Percentiles rank a stretch among this genome's conserved stretches.
Evolutionary conservation across 2,888 invertebrate species (phyloP).

Genomic region (Eupithecia tripunctaria): DNA sequence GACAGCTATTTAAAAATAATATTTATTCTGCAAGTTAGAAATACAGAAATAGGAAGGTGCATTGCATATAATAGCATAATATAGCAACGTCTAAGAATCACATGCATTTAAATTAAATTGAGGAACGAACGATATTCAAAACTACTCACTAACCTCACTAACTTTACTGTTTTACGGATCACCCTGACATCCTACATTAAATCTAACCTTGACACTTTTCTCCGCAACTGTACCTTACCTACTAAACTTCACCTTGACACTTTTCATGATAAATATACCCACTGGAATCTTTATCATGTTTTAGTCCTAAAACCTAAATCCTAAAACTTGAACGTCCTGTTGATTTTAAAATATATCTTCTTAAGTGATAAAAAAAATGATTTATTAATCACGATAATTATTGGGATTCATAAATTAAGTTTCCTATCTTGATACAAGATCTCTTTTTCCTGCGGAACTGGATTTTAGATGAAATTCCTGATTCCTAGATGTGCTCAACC

Average conservation of each 20-base stretch:
- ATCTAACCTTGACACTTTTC: conserved; percentile 8
- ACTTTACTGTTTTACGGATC: not conserved
- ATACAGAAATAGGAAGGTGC: too few relatives aligned
- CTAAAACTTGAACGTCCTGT: not conserved
- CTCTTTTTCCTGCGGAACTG: not conserved
- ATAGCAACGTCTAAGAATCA: not conserved
- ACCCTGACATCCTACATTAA: not conserved
- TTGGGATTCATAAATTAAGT: not conserved
- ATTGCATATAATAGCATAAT: not conserved
- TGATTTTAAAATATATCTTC: not conserved
- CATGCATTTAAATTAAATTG: not conserved
- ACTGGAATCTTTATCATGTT: not conserved
- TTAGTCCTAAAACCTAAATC: not conserved
- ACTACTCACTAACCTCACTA: not conserved
- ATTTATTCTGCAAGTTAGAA: too few relatives aligned
- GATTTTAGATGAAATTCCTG: too few relatives aligned
- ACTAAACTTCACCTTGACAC: conserved; percentile 11
- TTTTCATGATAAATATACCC: conserved; percentile 1
- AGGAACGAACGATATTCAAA: not conserved
- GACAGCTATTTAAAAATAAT: too few relatives aligned
- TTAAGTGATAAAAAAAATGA: not conserved
- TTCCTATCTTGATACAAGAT: not conserved
- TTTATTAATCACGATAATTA: not conserved
- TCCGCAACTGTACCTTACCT: not conserved
- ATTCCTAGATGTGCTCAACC: not conserved